phyloP scores from a whole-genome alignment of 1,140 invertebrate genomes.

The Aphaenogaster rudis region DNA sequence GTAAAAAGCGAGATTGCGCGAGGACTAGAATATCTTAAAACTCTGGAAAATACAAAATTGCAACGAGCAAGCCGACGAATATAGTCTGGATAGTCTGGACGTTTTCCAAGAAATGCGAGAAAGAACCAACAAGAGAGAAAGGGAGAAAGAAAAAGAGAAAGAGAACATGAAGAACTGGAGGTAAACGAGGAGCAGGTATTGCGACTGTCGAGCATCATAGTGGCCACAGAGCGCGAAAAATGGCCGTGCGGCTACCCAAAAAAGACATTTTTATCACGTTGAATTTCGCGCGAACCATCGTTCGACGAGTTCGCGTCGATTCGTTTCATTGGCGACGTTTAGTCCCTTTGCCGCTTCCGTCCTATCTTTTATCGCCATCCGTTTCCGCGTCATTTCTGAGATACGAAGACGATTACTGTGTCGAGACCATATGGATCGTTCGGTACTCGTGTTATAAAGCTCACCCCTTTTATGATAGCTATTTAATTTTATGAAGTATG shows the following conservation, averaged over 20 bases:
- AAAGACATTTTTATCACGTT: conserved; percentile 36
- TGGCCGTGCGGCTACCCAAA: neutral
- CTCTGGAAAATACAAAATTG: conserved; percentile 77
- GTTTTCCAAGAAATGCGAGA: conserved; percentile 19
- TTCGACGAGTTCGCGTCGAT: neutral
- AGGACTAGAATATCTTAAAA: conserved; percentile 75
- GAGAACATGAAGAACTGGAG: conserved; percentile 25
- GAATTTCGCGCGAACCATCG: conserved; percentile 16
- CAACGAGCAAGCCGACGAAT: conserved; percentile 41
- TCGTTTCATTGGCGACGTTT: conserved; percentile 2
- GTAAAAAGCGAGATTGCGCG: conserved; percentile 73
- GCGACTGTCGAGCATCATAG: conserved; percentile 45
- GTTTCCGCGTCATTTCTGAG: conserved; percentile 10
- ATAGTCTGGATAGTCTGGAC: conserved; percentile 18
- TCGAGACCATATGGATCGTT: neutral
- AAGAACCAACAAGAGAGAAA: neutral
- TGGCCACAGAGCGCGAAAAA: conserved; percentile 32
- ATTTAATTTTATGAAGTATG: conserved; percentile 20
- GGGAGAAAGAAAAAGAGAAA: neutral
- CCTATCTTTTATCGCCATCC: neutral
- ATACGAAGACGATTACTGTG: neutral
- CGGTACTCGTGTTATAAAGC: neutral
- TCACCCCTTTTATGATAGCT: neutral
- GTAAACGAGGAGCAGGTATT: conserved; percentile 54
- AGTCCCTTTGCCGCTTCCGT: neutral